Conservation (phyloP, 2,888 invertebrate species). For the Helicoverpa assulta region DNA sequence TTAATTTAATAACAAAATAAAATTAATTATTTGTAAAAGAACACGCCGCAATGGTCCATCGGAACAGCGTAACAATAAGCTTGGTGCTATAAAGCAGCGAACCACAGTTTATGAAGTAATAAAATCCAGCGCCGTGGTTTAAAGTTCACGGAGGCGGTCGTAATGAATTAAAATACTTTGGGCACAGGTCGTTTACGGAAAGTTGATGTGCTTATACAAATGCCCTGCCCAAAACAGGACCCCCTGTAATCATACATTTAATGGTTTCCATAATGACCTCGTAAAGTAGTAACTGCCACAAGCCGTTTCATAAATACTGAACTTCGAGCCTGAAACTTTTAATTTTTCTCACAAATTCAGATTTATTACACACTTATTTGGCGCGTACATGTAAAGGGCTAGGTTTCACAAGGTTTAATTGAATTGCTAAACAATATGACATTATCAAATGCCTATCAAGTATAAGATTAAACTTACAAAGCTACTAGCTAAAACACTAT, state of each 20-base stretch:
- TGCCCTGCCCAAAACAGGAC: constrained; percentile 82
- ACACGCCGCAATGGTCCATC: constrained; percentile 44
- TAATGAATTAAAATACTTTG: constrained; percentile 83
- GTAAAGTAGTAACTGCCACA: constrained; percentile 85
- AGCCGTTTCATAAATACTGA: constrained; percentile 84
- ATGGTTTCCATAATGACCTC: constrained; percentile 87
- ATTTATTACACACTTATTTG: constrained; percentile 61
- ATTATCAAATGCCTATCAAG: constrained; percentile 3
- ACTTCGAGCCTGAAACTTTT: constrained; percentile 71
- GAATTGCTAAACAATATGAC: constrained; percentile 21
- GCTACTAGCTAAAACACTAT: not conserved
- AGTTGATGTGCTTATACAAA: constrained; percentile 88
- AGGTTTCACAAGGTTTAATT: constrained; percentile 37
- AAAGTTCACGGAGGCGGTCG: constrained; percentile 73
- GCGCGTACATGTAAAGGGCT: constrained; percentile 35
- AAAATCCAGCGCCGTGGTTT: constrained; percentile 78
- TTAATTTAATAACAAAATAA: not conserved
- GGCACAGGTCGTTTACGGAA: constrained; percentile 82
- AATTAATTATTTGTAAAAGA: constrained; percentile 4
- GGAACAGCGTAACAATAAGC: constrained; percentile 67
- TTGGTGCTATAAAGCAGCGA: constrained; percentile 70
- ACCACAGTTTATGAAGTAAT: constrained; percentile 78
- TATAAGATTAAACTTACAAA: constrained; percentile 1
- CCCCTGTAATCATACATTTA: constrained; percentile 86
- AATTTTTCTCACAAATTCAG: constrained; percentile 67